Conservation (phyloP, 2,888 invertebrate genomes). For the Harpalus rufipes region DNA sequence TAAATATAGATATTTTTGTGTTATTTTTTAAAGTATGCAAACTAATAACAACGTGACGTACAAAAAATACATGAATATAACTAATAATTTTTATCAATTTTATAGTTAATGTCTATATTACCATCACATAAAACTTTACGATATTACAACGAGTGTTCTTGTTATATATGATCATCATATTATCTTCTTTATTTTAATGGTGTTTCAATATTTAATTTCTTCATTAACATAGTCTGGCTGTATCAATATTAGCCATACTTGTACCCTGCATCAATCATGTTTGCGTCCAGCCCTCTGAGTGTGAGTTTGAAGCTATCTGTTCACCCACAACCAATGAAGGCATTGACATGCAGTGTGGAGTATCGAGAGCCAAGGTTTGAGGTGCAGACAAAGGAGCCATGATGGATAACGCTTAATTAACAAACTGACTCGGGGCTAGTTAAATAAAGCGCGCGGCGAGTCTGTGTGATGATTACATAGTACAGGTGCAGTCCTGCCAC, state of each 20-base stretch:
- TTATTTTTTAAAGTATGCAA: not conserved
- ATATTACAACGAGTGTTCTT: not conserved
- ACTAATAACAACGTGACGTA: not conserved
- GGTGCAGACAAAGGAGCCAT: constrained; percentile 62
- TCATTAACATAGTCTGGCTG: constrained; percentile 9
- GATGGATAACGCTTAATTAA: constrained; percentile 65
- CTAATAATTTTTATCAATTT: not conserved
- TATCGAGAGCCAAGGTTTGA: constrained; percentile 6
- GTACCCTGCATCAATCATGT: not conserved
- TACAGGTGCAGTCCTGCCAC: constrained; percentile 44
- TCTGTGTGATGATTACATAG: constrained; percentile 53
- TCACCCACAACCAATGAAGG: constrained; percentile 13
- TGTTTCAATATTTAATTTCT: constrained; percentile 39
- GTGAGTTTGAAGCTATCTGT: not conserved
- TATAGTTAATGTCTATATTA: not conserved
- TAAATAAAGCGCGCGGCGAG: constrained; percentile 36
- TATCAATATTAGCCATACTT: constrained; percentile 12
- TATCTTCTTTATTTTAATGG: constrained; percentile 3
- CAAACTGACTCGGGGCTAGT: constrained; percentile 57
- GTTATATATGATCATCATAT: not conserved
- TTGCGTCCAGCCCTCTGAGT: too few species aligned
- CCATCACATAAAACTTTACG: not conserved
- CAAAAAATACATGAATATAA: not conserved
- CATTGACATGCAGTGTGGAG: constrained; percentile 33
- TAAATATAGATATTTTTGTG: not conserved